phyloP scores from a whole-genome alignment of 1,140 invertebrate genomes.

The Zophobas morio region DNA sequence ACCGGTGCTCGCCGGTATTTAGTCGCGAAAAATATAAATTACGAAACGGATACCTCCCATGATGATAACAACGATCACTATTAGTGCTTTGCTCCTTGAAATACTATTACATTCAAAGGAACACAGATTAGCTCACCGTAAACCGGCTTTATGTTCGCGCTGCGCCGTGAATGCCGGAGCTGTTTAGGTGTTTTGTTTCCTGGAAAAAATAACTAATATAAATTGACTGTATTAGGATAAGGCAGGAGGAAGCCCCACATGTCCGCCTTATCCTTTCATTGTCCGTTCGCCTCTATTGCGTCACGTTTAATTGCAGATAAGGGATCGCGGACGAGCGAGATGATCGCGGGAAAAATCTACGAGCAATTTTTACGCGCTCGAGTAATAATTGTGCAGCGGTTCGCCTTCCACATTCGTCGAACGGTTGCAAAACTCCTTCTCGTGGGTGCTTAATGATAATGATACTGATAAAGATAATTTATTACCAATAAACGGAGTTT shows the following conservation, averaged over 20 bases:
- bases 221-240: conserved; percentile 44
- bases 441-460: no score
- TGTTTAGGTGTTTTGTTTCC: conserved; percentile 46
- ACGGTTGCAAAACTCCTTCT: no score
- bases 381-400: neutral
- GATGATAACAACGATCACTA: conserved; percentile 41
- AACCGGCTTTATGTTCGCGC: conserved; percentile 48
- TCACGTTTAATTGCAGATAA: conserved; percentile 19
- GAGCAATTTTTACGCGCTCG: neutral
- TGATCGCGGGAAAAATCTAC: neutral
- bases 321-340: neutral
- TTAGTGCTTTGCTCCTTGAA: conserved; percentile 42
- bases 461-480: no score
- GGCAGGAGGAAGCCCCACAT: conserved; percentile 9
- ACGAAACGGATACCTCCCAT: conserved; percentile 37
- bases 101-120: conserved; percentile 45
- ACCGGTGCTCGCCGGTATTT: neutral
- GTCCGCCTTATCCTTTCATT: conserved; percentile 11
- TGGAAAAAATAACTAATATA: conserved; percentile 46
- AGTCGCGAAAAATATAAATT: conserved; percentile 32
- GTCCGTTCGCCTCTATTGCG: conserved; percentile 3
- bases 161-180: conserved; percentile 39
- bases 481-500: no score
- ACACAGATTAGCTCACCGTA: conserved; percentile 45
- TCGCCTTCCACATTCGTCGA: neutral